phyloP scores from a whole-genome alignment of 2,797 vertebrate genomes.

The Mormyrus proboscirostris region DNA sequence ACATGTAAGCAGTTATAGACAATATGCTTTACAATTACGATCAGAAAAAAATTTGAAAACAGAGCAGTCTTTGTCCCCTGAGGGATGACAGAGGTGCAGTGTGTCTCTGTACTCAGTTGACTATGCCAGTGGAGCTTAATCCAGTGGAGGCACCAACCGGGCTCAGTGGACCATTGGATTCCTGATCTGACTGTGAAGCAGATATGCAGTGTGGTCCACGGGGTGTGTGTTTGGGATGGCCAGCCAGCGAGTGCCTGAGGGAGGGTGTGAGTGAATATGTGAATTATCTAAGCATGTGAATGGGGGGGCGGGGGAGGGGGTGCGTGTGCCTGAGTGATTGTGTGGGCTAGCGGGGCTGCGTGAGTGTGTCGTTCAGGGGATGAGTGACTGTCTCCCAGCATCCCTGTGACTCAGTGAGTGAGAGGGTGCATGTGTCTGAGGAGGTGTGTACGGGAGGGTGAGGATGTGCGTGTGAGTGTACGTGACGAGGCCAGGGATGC shows the following conservation, averaged over 20 bases:
- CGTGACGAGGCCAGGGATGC: constrained; percentile 38
- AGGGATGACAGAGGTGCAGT: background rate
- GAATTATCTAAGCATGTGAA: constrained; percentile 13
- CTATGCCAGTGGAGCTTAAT: background rate
- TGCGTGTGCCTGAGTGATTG: background rate
- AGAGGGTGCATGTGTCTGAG: background rate
- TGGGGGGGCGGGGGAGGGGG: background rate
- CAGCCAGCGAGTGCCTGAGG: background rate
- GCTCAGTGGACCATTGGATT: constrained; percentile 9
- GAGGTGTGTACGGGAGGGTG: background rate
- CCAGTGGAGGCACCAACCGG: background rate
- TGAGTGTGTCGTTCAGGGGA: background rate
- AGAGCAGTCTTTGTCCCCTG: background rate
- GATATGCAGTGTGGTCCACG: constrained; percentile 4
- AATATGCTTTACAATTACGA: background rate
- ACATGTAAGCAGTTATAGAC: background rate
- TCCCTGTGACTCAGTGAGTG: constrained; percentile 3
- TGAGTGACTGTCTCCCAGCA: background rate
- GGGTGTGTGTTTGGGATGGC: background rate
- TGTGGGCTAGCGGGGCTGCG: background rate
- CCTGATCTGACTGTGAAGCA: constrained; percentile 10
- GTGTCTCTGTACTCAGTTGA: background rate
- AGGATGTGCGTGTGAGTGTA: background rate
- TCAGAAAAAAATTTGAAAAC: background rate
- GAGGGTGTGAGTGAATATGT: constrained; percentile 19